Evolutionary conservation across 2,113 vertebrate genomes (phyloP).

Genomic region (Rhinoderma darwinii): DNA sequence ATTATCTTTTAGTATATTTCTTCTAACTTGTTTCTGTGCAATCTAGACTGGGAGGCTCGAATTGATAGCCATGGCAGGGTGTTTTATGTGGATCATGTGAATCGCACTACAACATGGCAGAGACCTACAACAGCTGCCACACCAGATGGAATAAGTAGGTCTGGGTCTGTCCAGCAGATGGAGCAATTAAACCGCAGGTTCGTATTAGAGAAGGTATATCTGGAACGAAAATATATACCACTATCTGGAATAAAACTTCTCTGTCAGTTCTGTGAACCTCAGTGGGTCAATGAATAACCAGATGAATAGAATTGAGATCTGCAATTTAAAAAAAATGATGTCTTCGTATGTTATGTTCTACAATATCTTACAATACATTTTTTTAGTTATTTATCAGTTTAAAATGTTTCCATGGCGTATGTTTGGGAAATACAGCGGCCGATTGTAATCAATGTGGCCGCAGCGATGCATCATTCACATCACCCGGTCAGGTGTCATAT

Average conservation of each 20-base stretch:
- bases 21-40: background rate
- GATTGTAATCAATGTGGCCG: too few relatives aligned
- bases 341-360: too few relatives aligned
- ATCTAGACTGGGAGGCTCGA: conserved; percentile 95
- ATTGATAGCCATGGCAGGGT: conserved; percentile 96
- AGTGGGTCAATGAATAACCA: too few relatives aligned
- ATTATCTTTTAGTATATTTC: background rate
- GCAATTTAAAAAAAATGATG: too few relatives aligned
- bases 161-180: conserved; percentile 95
- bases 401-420: too few relatives aligned
- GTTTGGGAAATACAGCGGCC: too few relatives aligned
- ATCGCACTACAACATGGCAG: conserved; percentile 97
- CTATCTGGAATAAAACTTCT: background rate
- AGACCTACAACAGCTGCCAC: conserved; percentile 83
- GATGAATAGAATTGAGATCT: too few relatives aligned
- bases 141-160: conserved; percentile 83
- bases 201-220: conserved; percentile 56
- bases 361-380: too few relatives aligned
- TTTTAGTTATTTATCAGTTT: too few relatives aligned
- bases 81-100: conserved; percentile 96
- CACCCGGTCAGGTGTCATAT: too few relatives aligned
- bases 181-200: conserved; percentile 96
- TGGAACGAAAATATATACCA: background rate
- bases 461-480: too few relatives aligned
- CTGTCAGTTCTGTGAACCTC: background rate